Evolutionary conservation across 2,113 vertebrate species (phyloP).

Genomic region (Sebastes fasciatus): DNA sequence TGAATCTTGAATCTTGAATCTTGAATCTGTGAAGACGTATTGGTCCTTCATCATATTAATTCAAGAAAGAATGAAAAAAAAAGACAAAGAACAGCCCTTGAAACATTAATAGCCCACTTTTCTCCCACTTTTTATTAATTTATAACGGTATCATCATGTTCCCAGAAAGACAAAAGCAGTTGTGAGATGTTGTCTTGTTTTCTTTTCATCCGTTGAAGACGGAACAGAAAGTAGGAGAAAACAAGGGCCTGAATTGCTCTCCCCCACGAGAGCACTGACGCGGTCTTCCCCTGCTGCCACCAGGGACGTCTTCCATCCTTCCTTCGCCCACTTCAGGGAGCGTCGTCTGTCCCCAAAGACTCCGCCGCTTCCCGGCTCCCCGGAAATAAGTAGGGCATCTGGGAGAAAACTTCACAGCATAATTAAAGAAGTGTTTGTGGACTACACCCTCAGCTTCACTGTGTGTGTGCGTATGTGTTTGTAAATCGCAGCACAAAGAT

Average conservation of each 20-base stretch:
- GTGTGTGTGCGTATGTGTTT: conserved; percentile 45
- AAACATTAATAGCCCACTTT: too few relatives aligned
- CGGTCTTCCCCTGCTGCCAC: conserved; percentile 60
- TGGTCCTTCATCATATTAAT: too few relatives aligned
- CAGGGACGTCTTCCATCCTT: conserved; percentile 69
- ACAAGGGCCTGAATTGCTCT: conserved; percentile 56
- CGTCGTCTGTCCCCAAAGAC: conserved; percentile 71
- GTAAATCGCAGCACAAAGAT: conserved; percentile 37
- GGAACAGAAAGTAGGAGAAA: conserved; percentile 59
- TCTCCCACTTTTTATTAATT: too few relatives aligned
- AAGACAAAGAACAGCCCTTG: too few relatives aligned
- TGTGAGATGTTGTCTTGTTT: conserved; percentile 58
- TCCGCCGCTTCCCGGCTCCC: conserved; percentile 46
- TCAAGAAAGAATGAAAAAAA: too few relatives aligned
- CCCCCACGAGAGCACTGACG: conserved; percentile 58
- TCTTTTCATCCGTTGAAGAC: conserved; percentile 42
- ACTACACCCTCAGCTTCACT: conserved; percentile 44
- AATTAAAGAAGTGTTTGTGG: conserved; percentile 74
- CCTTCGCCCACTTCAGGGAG: conserved; percentile 72
- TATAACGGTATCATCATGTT: conserved; percentile 46
- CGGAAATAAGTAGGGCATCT: conserved; percentile 78
- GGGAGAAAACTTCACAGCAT: conserved; percentile 78
- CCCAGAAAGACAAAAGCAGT: conserved; percentile 54
- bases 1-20: too few relatives aligned
- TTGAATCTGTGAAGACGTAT: too few relatives aligned